Evolutionary conservation across 2,888 invertebrate genomes (phyloP), one percentile per base, ranked within the genome.

Genomic region (Dasysyrphus tricinctus): DNA sequence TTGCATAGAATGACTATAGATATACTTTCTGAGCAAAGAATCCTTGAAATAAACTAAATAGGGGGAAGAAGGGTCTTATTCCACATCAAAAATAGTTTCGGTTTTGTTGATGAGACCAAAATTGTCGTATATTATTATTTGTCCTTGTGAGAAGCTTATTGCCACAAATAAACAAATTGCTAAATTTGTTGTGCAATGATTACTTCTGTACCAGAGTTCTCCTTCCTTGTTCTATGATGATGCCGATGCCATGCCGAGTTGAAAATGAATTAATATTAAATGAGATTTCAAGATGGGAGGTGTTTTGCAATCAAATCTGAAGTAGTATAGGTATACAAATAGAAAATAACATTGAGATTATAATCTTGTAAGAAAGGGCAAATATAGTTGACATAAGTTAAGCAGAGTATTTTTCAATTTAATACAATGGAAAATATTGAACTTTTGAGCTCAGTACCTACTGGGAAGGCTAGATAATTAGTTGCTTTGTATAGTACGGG

Each of bases 111-210:
- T 72, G 85, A 77, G 29, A 78, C 79, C 59, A 65, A 75, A 82
- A 61, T 67, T 74, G 74, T 78, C 78, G 47, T 51, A 34, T 37
- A 5, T 51, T 9, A 54, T 47, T 80, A 56, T 77, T 85, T 81
- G 81, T 81, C 61, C 61, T 85, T 70, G 56, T 44, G 77, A 85
- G 77, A 29, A 67, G 24, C 69, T 78, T 85, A 85, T 86, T 72
- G 59, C 78, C 75, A 82, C 70, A 79, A 75, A 86, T 82, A 82
- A 84, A 84, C 72, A 84, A 86, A 79, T 72, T 86, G 59, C 67
- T 82, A 75, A 86, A 86, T 70, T 65, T 79, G 77, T 70, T 82
- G 78, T 82, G 70, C 70, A 69, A 82, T 77, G 75, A 82, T 74
- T 82, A 78, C 61, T 61, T 70, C 51, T 75, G 47, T 65, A 57